Conservation (phyloP, 2,113 vertebrate species). For the Macquaria ambigua region DNA sequence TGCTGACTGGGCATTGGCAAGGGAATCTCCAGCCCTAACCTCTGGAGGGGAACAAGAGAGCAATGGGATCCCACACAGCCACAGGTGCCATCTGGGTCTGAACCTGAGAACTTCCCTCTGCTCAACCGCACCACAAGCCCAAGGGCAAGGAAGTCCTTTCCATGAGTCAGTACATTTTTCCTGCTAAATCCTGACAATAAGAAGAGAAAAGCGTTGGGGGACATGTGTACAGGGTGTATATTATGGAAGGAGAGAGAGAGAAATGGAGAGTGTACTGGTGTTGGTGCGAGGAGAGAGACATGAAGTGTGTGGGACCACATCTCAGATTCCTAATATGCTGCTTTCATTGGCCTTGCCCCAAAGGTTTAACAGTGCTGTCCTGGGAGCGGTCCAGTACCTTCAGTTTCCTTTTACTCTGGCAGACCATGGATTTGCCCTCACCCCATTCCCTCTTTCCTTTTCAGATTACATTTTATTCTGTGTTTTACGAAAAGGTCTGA, state of each 20-base stretch:
- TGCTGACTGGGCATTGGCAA: slow-evolving; percentile 73
- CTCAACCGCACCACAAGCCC: slow-evolving; percentile 63
- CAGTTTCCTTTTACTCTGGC: slow-evolving; percentile 88
- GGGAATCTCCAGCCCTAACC: slow-evolving; percentile 67
- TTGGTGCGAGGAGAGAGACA: slow-evolving; percentile 49
- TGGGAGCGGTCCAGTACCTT: slow-evolving; percentile 85
- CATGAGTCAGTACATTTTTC: slow-evolving; percentile 73
- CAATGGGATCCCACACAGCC: slow-evolving; percentile 64
- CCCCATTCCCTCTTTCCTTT: slow-evolving; percentile 76
- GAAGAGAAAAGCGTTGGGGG: slow-evolving; percentile 32
- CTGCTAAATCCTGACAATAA: slow-evolving; percentile 59
- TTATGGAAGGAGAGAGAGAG: slow-evolving; percentile 53
- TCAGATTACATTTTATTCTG: slow-evolving; percentile 80
- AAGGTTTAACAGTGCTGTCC: slow-evolving; percentile 85
- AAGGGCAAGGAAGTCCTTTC: slow-evolving; percentile 71
- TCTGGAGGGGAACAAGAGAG: slow-evolving; percentile 60
- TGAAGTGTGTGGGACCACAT: slow-evolving; percentile 73
- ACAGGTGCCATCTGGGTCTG: slow-evolving; percentile 73
- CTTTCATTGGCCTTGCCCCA: slow-evolving; percentile 88
- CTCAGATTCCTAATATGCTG: slow-evolving; percentile 86
- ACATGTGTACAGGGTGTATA: slow-evolving; percentile 30
- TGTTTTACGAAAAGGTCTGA: slow-evolving; percentile 83
- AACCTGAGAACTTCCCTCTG: slow-evolving; percentile 70
- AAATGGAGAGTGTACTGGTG: slow-evolving; percentile 44
- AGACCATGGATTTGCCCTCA: slow-evolving; percentile 84